Evolutionary conservation across 2,113 vertebrate genomes (phyloP).

Genomic region (Laticauda laticaudata): DNA sequence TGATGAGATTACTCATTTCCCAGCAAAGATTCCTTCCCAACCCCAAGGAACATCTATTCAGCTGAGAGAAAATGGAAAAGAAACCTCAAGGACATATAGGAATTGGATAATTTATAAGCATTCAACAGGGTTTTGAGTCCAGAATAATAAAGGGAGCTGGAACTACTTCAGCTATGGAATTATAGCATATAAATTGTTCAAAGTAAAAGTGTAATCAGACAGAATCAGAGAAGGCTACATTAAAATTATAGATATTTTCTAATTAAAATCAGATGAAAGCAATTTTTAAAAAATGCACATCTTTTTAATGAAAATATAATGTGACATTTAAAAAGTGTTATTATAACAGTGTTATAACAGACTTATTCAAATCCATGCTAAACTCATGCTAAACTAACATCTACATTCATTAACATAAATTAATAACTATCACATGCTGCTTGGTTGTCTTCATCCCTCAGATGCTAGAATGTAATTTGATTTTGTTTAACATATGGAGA

Average conservation of each 20-base stretch:
- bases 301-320: background rate
- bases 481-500: background rate
- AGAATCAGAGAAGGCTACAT: background rate
- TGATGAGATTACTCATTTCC: conserved; percentile 2
- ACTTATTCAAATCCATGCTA: background rate
- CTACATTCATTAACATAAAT: background rate
- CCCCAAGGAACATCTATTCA: background rate
- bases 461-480: background rate
- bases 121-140: background rate
- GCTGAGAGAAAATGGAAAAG: background rate
- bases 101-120: background rate
- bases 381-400: background rate
- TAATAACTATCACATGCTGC: background rate
- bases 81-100: background rate
- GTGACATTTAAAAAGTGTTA: background rate
- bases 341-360: too few relatives aligned
- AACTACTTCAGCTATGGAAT: background rate
- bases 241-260: background rate
- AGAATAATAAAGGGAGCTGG: background rate
- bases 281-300: background rate
- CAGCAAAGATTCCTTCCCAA: background rate
- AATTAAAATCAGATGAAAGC: background rate
- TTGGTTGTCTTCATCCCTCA: background rate
- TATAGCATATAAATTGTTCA: background rate
- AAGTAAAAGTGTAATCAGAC: background rate